Evolutionary conservation across 2,113 vertebrate species (phyloP).

Genomic region (Vulpes vulpes): DNA sequence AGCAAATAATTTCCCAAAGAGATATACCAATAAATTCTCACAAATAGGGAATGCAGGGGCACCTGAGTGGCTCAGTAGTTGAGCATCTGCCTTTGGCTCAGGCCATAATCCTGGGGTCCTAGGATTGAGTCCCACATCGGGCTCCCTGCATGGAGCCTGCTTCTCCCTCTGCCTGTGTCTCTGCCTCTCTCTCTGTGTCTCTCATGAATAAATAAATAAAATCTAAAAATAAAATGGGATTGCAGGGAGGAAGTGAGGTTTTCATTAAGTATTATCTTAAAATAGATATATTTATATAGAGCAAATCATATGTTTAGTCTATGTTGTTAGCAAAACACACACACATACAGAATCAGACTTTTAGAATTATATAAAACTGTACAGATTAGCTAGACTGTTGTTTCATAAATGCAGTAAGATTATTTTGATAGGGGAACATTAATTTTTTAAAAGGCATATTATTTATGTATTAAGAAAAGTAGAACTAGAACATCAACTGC

Average conservation of each 20-base stretch:
- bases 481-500: background rate
- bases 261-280: background rate
- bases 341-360: background rate
- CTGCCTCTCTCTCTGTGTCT: no score
- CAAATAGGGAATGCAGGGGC: background rate
- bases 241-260: background rate
- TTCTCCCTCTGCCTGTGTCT: no score
- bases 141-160: no score
- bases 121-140: no score
- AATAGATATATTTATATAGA: background rate
- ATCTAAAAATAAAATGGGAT: background rate
- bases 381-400: background rate
- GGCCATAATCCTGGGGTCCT: no score
- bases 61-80: no score
- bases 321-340: background rate
- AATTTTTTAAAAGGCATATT: background rate
- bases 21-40: background rate
- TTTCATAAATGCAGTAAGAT: background rate
- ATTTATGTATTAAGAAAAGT: background rate
- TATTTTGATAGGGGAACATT: background rate
- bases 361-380: background rate
- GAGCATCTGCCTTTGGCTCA: no score
- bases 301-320: background rate
- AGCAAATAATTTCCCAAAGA: background rate
- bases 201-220: no score